These are phyloP conservation scores for Heterodera carotae DNA, from an alignment of 1,140 invertebrate species.

Conservation along the genomic window DNA sequence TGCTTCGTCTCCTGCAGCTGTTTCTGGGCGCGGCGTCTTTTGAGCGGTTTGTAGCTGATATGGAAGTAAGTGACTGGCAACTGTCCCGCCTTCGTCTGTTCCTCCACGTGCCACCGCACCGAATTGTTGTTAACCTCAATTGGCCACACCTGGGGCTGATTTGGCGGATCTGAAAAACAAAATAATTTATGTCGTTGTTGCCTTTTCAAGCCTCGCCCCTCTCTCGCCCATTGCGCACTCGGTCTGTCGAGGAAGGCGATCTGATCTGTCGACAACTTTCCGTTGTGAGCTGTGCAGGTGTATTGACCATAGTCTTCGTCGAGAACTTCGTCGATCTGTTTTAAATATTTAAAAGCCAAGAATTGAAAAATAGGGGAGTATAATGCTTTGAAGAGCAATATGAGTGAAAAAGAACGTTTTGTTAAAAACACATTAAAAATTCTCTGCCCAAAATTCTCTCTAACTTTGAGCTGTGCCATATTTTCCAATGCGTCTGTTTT, in stretches of 20 bases:
- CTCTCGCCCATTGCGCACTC: constrained; percentile 8
- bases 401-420: background rate
- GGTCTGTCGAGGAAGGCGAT: constrained; percentile 29
- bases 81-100: constrained; percentile 29
- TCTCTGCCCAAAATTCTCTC: background rate
- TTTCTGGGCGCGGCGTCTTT: constrained; percentile 6
- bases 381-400: background rate
- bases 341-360: too few relatives aligned
- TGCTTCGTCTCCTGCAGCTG: constrained; percentile 3
- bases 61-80: constrained; percentile 40
- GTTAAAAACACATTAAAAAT: too few relatives aligned
- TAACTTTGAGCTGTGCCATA: constrained; percentile 20
- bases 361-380: background rate
- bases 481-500: constrained; percentile 25
- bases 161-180: constrained; percentile 34
- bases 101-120: constrained; percentile 34
- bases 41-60: constrained; percentile 30
- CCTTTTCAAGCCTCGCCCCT: background rate
- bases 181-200: constrained; percentile 21
- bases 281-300: constrained; percentile 39
- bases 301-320: constrained; percentile 47
- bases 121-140: constrained; percentile 36
- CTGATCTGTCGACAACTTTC: constrained; percentile 38
- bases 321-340: constrained; percentile 36
- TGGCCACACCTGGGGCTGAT: constrained; percentile 27